Percentiles rank a stretch among this genome's conserved stretches.
Evolutionary conservation across 2,797 vertebrate species (phyloP).

Genomic region (Brachyrhaphis roseni): DNA sequence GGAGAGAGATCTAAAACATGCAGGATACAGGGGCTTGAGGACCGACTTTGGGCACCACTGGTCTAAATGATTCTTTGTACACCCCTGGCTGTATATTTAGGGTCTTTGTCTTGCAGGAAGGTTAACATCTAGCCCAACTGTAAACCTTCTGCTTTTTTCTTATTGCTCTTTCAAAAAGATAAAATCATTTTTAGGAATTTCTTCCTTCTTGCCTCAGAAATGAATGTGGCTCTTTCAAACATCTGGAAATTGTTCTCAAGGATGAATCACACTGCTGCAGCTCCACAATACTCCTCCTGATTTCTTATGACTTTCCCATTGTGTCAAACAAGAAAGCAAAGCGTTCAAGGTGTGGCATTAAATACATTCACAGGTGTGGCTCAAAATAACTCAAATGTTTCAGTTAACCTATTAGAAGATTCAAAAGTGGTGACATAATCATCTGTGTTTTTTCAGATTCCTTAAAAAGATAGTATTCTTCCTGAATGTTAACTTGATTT

Average conservation of each 20-base stretch:
- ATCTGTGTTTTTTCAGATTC: neutral
- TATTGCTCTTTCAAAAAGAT: neutral
- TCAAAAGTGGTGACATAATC: neutral
- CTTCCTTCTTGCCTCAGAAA: neutral
- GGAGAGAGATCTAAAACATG: too few species aligned
- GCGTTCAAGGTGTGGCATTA: neutral
- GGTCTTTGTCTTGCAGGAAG: neutral
- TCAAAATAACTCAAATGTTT: neutral
- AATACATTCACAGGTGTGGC: neutral
- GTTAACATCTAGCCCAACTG: neutral
- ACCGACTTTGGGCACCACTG: too few species aligned
- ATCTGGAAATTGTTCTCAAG: neutral
- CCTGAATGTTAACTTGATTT: neutral
- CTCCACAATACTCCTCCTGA: too few species aligned
- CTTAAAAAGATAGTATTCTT: neutral
- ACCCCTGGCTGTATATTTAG: neutral
- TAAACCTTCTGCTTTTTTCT: neutral
- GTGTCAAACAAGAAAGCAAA: neutral
- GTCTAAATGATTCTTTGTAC: neutral
- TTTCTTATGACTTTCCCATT: neutral
- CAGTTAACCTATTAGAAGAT: neutral
- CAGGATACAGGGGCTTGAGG: too few species aligned
- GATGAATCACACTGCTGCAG: neutral
- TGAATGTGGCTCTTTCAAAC: neutral
- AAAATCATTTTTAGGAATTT: neutral